A percentile compares a stretch with the other conserved stretches of the same genome.
phyloP scores from a whole-genome alignment of 2,113 vertebrate species.

The Urocolius indicus region DNA sequence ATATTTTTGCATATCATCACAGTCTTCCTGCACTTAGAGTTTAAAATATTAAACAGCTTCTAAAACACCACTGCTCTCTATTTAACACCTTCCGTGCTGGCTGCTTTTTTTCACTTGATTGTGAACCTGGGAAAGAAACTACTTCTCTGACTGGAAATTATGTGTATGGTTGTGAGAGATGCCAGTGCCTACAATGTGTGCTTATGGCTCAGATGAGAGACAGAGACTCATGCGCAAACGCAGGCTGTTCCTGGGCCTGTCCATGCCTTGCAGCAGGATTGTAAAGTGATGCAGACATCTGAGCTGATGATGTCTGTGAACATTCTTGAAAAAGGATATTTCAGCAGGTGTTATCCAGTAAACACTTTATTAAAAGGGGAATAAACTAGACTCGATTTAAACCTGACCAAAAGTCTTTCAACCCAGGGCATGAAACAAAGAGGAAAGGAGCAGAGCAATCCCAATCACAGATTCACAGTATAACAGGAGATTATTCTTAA shows the following conservation, averaged over 20 bases:
- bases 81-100: not conserved
- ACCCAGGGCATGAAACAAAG: not conserved
- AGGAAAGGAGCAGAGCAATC: not conserved
- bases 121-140: not conserved
- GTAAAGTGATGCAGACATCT: not conserved
- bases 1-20: not conserved
- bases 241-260: not conserved
- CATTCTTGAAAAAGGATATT: not conserved
- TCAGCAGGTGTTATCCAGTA: not conserved
- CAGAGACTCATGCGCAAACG: not conserved
- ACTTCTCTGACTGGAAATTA: not conserved
- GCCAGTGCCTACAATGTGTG: not conserved
- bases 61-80: not conserved
- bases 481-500: no score
- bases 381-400: not conserved
- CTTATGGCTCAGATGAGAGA: not conserved
- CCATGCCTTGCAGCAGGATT: not conserved
- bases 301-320: not conserved
- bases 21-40: not conserved
- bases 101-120: not conserved
- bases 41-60: not conserved
- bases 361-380: not conserved
- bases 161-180: not conserved
- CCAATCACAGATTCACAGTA: no score
- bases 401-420: not conserved